These are phyloP conservation scores for Notarius lentiginosus DNA, from an alignment of 2,113 vertebrate genomes.

Conservation along the genomic window DNA sequence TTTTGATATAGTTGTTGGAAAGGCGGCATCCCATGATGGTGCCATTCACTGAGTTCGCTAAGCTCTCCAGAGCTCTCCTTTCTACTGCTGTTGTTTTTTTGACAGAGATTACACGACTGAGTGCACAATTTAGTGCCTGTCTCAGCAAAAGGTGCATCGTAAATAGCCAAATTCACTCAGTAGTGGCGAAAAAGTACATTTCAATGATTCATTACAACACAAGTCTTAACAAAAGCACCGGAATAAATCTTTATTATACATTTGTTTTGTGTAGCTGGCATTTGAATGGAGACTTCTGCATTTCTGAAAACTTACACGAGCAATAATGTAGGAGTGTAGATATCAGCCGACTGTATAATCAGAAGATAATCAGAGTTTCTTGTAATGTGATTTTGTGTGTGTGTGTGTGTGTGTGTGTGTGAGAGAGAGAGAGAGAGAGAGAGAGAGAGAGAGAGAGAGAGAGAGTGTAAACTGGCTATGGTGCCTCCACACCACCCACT, in stretches of 20 bases:
- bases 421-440: neutral
- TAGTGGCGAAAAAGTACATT: neutral
- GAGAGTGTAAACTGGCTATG: slow-evolving; percentile 38
- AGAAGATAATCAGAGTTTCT: slow-evolving; percentile 22
- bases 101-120: neutral
- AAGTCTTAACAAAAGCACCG: neutral
- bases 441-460: neutral
- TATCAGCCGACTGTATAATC: slow-evolving; percentile 17
- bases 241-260: neutral
- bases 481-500: slow-evolving; percentile 49
- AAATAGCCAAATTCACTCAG: neutral
- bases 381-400: slow-evolving; percentile 1
- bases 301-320: neutral
- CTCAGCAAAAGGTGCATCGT: neutral
- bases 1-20: slow-evolving; percentile 17
- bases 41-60: neutral
- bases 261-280: neutral
- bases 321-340: neutral
- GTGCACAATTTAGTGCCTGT: slow-evolving; percentile 7
- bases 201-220: neutral
- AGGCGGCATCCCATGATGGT: neutral
- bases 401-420: neutral
- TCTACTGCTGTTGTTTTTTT: neutral
- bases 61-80: neutral
- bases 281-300: neutral